A percentile compares a stretch with the other conserved stretches of the same genome.
Conservation (phyloP, 2,797 vertebrate genomes). For the Hephaestus fuliginosus region DNA sequence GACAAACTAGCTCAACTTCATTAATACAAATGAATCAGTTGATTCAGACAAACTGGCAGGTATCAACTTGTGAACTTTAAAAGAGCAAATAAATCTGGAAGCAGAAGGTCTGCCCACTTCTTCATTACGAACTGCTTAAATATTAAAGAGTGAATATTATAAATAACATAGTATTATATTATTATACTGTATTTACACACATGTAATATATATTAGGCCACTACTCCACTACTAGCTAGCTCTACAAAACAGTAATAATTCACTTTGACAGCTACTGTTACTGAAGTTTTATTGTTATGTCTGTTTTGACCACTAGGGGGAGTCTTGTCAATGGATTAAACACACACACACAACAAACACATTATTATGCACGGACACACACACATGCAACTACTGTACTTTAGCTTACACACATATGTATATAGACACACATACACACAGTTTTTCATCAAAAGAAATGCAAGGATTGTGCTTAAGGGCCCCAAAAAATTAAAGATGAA, state of each 20-base stretch:
- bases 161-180: background rate
- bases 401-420: background rate
- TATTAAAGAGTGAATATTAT: too few relatives aligned
- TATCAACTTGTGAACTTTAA: too few relatives aligned
- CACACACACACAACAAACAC: background rate
- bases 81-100: background rate
- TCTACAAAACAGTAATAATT: background rate
- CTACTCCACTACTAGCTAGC: background rate
- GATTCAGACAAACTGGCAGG: background rate
- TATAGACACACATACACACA: background rate
- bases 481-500: constrained; percentile 23
- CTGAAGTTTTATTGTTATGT: background rate
- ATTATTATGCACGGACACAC: background rate
- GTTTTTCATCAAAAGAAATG: constrained; percentile 25
- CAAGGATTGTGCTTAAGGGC: constrained; percentile 16
- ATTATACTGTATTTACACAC: background rate
- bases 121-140: background rate
- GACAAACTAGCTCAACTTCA: background rate
- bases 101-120: background rate
- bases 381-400: background rate
- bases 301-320: constrained; percentile 13
- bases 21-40: background rate
- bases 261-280: background rate
- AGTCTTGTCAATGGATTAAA: background rate
- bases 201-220: background rate